Evolutionary conservation across 2,113 vertebrate genomes (phyloP).

Genomic region (Arenaria interpres): DNA sequence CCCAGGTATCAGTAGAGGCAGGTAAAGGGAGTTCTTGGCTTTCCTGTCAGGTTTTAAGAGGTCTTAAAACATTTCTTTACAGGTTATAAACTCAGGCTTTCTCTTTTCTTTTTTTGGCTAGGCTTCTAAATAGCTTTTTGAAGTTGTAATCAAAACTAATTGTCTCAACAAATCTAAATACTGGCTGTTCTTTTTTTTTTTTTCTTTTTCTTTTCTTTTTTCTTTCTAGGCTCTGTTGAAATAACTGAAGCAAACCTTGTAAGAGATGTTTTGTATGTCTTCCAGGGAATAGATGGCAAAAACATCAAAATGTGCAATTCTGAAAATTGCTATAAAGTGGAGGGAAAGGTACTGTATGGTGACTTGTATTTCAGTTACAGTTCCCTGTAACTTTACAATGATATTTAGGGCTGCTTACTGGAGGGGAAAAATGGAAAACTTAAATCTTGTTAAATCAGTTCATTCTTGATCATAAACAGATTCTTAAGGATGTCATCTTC

Average conservation of each 20-base stretch:
- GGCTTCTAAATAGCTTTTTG: not conserved
- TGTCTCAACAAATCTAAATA: not conserved
- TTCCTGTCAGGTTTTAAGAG: not conserved
- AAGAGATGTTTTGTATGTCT: slow-evolving; percentile 95
- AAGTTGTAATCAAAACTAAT: not conserved
- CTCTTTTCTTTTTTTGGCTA: not conserved
- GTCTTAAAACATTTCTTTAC: not conserved
- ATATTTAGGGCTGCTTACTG: not conserved
- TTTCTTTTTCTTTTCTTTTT: not conserved
- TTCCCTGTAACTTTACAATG: not conserved
- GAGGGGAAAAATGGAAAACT: not conserved
- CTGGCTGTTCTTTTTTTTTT: not conserved
- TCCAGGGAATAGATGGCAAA: slow-evolving; percentile 98
- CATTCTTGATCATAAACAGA: not conserved
- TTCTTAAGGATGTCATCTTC: not conserved
- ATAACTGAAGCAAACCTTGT: slow-evolving; percentile 88
- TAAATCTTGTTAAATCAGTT: not conserved
- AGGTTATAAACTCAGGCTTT: not conserved
- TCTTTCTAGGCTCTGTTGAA: slow-evolving; percentile 78
- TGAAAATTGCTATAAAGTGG: slow-evolving; percentile 93
- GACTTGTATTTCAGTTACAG: not conserved
- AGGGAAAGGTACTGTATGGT: slow-evolving; percentile 84
- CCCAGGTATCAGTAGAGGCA: not conserved
- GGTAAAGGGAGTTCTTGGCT: not conserved
- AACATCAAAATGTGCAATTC: slow-evolving; percentile 91